Evolutionary conservation across 64 coral and sea anemone species (phyloP).

Genomic region (Hydrozoanthus tunicans): DNA sequence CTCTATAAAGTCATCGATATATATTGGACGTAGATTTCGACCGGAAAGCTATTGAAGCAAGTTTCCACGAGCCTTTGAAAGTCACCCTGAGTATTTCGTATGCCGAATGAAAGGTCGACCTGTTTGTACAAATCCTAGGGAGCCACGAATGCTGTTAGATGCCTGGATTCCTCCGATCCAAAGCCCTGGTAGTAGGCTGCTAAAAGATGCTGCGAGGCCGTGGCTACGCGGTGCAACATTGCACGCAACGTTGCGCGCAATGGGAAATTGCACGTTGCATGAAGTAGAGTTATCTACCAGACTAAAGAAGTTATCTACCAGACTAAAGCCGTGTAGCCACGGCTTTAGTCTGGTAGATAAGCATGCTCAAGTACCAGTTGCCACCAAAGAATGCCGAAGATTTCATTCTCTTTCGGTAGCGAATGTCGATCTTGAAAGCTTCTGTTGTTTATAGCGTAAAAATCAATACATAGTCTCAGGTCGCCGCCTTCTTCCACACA

Average conservation of each 20-base stretch:
- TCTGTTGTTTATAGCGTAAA: constrained; percentile 14
- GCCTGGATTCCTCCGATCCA: neutral
- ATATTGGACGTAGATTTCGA: neutral
- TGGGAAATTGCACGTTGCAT: too few relatives aligned
- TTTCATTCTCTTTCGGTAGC: neutral
- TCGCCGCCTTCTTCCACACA: constrained; percentile 10
- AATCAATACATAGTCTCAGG: constrained; percentile 18
- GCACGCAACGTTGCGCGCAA: too few relatives aligned
- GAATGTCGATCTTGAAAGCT: neutral
- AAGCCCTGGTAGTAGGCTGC: neutral
- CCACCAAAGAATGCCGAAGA: neutral
- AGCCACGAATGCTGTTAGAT: neutral
- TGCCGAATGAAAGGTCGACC: neutral
- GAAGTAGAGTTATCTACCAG: too few relatives aligned
- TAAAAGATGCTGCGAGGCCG: too few relatives aligned
- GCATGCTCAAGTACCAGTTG: constrained; percentile 15
- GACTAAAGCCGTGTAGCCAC: too few relatives aligned
- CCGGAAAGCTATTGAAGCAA: neutral
- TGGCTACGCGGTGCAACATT: too few relatives aligned
- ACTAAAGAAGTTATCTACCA: too few relatives aligned
- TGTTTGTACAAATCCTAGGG: neutral
- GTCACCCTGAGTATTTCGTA: constrained; percentile 2
- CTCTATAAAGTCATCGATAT: neutral
- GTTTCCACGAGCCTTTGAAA: constrained; percentile 12
- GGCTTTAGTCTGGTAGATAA: neutral